Percentiles rank a stretch among this genome's conserved stretches.
These are phyloP conservation scores for Teinopalpus imperialis DNA, from an alignment of 2,888 invertebrate species.

Conservation along the genomic window DNA sequence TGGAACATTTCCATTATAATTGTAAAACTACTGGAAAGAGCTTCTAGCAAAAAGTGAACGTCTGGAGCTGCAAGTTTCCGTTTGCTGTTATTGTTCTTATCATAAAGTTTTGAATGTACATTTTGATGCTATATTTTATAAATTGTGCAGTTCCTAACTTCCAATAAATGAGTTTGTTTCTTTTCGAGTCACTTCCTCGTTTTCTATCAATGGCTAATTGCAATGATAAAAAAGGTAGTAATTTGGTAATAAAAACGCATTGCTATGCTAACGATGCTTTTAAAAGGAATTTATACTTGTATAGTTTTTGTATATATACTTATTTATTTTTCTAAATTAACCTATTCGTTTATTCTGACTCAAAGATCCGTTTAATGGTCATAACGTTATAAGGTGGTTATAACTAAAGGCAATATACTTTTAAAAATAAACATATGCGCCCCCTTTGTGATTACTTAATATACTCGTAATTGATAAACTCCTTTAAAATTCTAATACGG, in stretches of 20 bases:
- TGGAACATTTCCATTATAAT: neutral
- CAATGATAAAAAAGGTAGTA: too few species aligned
- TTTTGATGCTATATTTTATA: neutral
- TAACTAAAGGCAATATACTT: too few species aligned
- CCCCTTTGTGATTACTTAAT: neutral
- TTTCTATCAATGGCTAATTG: too few species aligned
- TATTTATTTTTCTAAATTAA: too few species aligned
- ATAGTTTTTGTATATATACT: too few species aligned
- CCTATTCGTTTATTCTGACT: too few species aligned
- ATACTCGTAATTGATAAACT: neutral
- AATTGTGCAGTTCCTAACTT: neutral
- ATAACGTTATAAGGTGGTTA: too few species aligned
- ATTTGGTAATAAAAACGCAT: too few species aligned
- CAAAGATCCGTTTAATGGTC: too few species aligned
- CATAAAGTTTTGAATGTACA: constrained; percentile 5
- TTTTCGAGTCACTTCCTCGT: too few species aligned
- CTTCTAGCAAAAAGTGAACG: constrained; percentile 14
- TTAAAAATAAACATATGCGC: neutral
- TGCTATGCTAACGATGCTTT: neutral
- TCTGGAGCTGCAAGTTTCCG: constrained; percentile 11
- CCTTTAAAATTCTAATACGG: neutral
- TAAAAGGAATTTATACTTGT: neutral
- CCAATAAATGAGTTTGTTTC: too few species aligned
- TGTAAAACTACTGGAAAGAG: neutral
- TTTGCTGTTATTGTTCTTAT: constrained; percentile 8